Base-by-base conservation (phyloP, 2,888 invertebrate genomes). In the Drosophila prostipennis region DNA sequence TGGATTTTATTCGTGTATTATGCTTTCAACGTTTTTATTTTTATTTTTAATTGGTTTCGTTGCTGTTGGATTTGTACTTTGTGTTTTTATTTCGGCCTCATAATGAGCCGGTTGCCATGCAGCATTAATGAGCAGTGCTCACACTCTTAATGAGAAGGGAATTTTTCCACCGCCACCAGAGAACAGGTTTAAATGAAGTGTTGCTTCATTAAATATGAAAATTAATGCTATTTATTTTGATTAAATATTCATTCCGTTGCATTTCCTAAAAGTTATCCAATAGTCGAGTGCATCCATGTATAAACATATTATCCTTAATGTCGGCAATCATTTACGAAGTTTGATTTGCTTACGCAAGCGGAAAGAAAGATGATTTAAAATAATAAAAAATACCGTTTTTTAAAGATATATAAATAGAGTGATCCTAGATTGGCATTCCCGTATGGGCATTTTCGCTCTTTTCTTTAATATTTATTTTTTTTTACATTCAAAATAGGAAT, bases 181-280 rank as follows among this genome's bases (percentile, higher is more conserved):
- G 46, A 53, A 46, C 57, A 32, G 43, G 48, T 67, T 69, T 71
- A 71, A 78, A 77, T 87, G 72, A 79, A 78, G 82, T 79, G 79
- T 75, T 79, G 87, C 79, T 75, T 85, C 82, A 82, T 82, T 82
- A 87, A 77, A 65, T 79, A 82, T 82, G 88, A 72, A 87, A 87
- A 87, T 77, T 64, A 79, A 75, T 74, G 67, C 61, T 53, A 81
- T 87, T 87, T 69, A 68, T 51, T 56, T 69, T 58, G 64, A 79
- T 82, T 79, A 72, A 85, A 77, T 81, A 87, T 82, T 72, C 65
- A 81, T 75, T 40, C 48, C 36, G 53, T 73, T 59, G 57, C 54
- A 72, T 52, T 58, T 59, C 45, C 73, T 53, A 65, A 65, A 53
- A 67, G 68, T 46, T 54, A 43, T 55, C 37, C 71, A 67, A 57